Conservation (phyloP, 2,888 invertebrate species). For the Sabatieria punctata region DNA sequence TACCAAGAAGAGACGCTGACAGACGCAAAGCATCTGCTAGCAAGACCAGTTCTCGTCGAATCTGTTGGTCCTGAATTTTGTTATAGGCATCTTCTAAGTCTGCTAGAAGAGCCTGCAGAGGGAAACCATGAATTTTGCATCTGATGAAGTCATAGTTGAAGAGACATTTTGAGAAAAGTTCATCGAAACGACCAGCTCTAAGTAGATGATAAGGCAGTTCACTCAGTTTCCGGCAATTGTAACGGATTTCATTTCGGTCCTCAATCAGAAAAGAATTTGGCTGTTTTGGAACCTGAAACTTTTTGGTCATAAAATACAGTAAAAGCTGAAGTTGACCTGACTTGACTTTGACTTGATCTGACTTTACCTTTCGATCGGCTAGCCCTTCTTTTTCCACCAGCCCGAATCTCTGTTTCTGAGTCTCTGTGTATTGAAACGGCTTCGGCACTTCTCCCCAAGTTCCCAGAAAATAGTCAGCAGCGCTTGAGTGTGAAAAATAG, state of each 20-base stretch:
- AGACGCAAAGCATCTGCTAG: constrained; percentile 81
- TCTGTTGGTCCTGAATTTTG: constrained; percentile 37
- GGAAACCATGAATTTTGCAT: constrained; percentile 83
- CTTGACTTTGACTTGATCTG: too few species aligned
- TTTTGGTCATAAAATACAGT: too few species aligned
- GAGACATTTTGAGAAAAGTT: constrained; percentile 71
- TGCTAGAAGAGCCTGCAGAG: constrained; percentile 75
- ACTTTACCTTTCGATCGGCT: constrained; percentile 59
- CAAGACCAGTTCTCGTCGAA: constrained; percentile 59
- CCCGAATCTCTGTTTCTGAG: constrained; percentile 61
- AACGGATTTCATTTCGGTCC: constrained; percentile 69
- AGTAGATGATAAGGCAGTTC: constrained; percentile 88
- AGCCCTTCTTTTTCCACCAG: constrained; percentile 35
- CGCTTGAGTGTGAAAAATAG: constrained; percentile 86
- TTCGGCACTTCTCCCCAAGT: constrained; percentile 90
- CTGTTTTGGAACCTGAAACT: too few species aligned
- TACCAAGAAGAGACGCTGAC: constrained; percentile 77
- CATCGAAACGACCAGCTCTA: constrained; percentile 68
- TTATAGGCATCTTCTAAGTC: constrained; percentile 75
- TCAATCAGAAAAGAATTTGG: constrained; percentile 76
- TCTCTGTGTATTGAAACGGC: constrained; percentile 78
- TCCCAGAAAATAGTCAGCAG: constrained; percentile 91
- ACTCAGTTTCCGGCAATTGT: constrained; percentile 74
- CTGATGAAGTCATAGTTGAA: constrained; percentile 97
- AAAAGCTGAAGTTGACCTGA: too few species aligned